These are phyloP conservation scores for Zalophus californianus DNA, from an alignment of 2,797 vertebrate species.

Conservation along the genomic window DNA sequence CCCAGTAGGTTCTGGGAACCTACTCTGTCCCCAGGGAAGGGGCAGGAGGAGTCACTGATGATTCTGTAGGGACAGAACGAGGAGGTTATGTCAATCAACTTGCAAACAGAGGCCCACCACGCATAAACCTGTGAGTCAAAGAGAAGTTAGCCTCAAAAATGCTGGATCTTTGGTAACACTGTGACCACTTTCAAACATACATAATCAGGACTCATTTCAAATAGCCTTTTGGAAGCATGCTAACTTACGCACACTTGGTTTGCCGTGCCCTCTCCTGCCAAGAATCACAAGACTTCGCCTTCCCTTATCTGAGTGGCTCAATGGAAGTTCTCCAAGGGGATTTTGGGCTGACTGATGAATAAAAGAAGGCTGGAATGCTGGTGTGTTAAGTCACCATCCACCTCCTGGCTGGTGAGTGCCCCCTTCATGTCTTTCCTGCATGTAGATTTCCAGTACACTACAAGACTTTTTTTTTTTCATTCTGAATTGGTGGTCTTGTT, in stretches of 20 bases:
- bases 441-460: neutral
- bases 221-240: neutral
- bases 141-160: neutral
- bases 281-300: neutral
- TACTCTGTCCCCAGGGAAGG: neutral
- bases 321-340: neutral
- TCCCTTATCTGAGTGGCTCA: neutral
- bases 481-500: neutral
- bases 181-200: constrained; percentile 10
- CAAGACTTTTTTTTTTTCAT: neutral
- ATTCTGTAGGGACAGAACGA: neutral
- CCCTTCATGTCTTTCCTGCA: constrained; percentile 10
- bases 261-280: neutral
- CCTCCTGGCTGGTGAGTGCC: neutral
- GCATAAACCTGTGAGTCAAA: neutral
- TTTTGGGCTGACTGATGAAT: neutral
- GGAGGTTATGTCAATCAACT: neutral
- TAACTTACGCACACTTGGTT: neutral
- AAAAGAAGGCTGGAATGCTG: neutral
- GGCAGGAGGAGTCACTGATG: neutral
- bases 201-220: neutral
- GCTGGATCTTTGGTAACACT: neutral
- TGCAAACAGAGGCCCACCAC: neutral
- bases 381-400: neutral
- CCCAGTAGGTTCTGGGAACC: neutral